Evolutionary conservation across 2,113 vertebrate genomes (phyloP), one percentile per base, ranked within the genome.

Genomic region (Cepphus grylle): DNA sequence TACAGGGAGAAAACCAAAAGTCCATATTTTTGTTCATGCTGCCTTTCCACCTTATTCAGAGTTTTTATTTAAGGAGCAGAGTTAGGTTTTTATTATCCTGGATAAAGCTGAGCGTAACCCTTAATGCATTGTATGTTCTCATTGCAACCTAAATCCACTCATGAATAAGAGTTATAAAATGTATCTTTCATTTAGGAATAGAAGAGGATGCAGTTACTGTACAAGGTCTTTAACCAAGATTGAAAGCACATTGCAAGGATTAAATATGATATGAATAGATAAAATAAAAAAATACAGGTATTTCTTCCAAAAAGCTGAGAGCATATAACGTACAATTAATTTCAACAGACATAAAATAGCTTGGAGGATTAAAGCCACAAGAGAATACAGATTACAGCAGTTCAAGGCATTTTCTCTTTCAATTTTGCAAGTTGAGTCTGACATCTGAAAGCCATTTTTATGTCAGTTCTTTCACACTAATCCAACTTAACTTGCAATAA

Each of bases 191-290:
- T 88, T 88, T 80, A 93, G 79, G 49, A 90, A 82, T 52, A 49
- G 66, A 86, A 82, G 15, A 34, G 30, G n/a, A 80, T 40, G 43
- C 18, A 85, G 53, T 80, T 80, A 90, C 40, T 73, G 29, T 74
- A 74, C 32, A 74, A 91, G 38, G 47, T 74, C 84, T 91, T 95
- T 77, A 93, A 70, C 71, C 3, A 4, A 89, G 84, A 96, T 55
- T 92, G 95, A 95, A 97, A 95, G 86, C 90, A 94, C 7, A 82
- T 65, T 94, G 71, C 70, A 90, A 92, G 27, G 38, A 80, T 92
- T 94, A 93, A 88, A 52, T 67, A 87, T 67, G 26, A 92, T 38
- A 66, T 61, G 15, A 93, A 92, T 15, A 90, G 34, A 67, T 40
- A 19, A 90, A 94, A 91, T 65, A 73, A 73, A 95, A 95, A 90